Conservation (phyloP, 2,113 vertebrate species). For the Patagioenas fasciata region DNA sequence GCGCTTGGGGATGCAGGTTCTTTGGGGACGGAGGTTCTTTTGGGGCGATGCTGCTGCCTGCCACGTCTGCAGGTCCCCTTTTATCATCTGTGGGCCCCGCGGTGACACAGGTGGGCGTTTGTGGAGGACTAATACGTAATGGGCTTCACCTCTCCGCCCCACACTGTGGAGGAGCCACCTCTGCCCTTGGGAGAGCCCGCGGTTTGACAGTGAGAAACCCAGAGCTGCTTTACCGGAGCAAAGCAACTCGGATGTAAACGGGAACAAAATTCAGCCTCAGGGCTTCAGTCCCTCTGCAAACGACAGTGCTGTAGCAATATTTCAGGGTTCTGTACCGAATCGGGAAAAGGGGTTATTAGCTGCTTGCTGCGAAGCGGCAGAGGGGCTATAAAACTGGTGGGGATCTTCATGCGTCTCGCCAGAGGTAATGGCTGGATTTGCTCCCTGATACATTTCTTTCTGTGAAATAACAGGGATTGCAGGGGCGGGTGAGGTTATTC, state of each 20-base stretch:
- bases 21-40: too few species aligned
- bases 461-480: neutral
- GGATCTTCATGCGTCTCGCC: neutral
- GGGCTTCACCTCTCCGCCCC: neutral
- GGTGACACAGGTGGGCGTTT: fast-evolving
- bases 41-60: neutral
- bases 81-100: fast-evolving
- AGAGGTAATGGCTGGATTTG: neutral
- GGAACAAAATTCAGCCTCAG: neutral
- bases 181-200: fast-evolving
- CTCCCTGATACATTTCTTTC: neutral
- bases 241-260: neutral
- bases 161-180: neutral
- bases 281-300: fast-evolving
- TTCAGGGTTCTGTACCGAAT: neutral
- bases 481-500: fast-evolving
- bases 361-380: neutral
- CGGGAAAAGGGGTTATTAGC: neutral
- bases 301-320: neutral
- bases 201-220: neutral
- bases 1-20: neutral
- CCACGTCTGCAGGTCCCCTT: fast-evolving
- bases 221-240: fast-evolving
- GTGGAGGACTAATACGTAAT: neutral
- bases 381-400: neutral